Base-by-base conservation (phyloP, 2,797 vertebrate species). In the Atherinosoma microstoma region DNA sequence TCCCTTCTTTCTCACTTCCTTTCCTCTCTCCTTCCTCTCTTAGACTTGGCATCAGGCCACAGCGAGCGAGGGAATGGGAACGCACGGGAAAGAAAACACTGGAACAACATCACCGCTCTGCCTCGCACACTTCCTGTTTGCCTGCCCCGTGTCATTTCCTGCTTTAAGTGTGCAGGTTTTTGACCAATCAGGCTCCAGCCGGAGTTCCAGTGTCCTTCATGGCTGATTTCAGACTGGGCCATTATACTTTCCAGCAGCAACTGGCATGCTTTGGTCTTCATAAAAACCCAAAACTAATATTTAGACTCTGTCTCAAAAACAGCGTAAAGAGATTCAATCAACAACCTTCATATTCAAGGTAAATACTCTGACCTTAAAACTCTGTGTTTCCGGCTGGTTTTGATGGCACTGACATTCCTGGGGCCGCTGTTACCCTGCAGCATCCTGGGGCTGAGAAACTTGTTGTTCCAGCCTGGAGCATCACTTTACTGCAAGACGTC, bases 121-220 rank as follows among this genome's bases (percentile, higher is more conserved):
- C 65, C 69, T 73, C 70, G 11, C 70, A 62, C 87, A 56, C 87
- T 92, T 93, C 91, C 92, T 91, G 91, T 88, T 82, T 67, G 64
- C 76, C 75, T 71, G 70, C 59, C 69, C 73, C 7, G 34, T 89
- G 88, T 87, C 86, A 88, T 42, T 88, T 94, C 90, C 90, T 90
- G 85, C 65, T 79, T 74, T 36, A 83, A 84, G 80, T 76, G 79
- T 73, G 76, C 72, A 64, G 70, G 40, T 47, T 63, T 78, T n/a
- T 2, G 70, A 47, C 91, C 85, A 87, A 80, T 84, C 67, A 6
- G 59, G 36, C 53, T 8, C 0, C 6, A 5, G 75, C 64, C 49
- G n/a, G 35, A 15, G 77, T 13, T 73, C 58, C 65, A 36, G 32
- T 45, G 80, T 76, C 78, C 86, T 83, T 82, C 80, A 34, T 1